Evolutionary conservation across 1,140 invertebrate species (phyloP).

Genomic region (Maconellicoccus hirsutus): DNA sequence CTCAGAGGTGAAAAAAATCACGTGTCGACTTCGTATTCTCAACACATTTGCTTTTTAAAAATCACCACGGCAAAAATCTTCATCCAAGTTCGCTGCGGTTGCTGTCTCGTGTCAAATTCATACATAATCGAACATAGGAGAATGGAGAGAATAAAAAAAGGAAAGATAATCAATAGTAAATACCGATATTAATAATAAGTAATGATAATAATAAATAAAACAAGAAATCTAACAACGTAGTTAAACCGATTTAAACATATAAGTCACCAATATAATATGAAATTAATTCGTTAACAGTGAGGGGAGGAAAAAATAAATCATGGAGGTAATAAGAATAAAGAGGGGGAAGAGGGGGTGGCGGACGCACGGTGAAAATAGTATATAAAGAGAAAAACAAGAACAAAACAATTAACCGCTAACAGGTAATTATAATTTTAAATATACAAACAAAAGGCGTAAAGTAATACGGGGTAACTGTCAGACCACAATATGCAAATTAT

Average conservation of each 20-base stretch:
- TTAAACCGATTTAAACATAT: constrained; percentile 6
- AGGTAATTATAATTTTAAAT: constrained; percentile 18
- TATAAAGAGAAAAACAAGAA: constrained; percentile 16
- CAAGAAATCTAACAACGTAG: constrained; percentile 10
- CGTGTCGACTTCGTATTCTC: no score
- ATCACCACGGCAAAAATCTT: no score
- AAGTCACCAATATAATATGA: constrained; percentile 15
- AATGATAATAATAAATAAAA: constrained; percentile 15
- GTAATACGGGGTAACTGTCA: constrained; percentile 21
- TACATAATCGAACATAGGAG: not conserved
- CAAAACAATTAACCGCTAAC: constrained; percentile 13
- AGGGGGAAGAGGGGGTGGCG: not conserved
- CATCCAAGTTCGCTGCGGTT: no score
- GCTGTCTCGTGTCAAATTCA: no score
- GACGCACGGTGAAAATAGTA: not conserved
- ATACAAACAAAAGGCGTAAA: constrained; percentile 19
- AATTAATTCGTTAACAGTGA: not conserved
- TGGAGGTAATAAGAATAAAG: not conserved
- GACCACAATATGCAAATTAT: constrained; percentile 14
- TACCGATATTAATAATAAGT: not conserved
- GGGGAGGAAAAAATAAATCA: no score
- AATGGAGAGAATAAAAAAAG: not conserved
- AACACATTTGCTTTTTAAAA: no score
- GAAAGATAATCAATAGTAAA: not conserved
- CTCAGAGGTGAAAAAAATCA: no score